Evolutionary conservation across 2,888 invertebrate species (phyloP).

Genomic region (Bruchidius siliquastri): DNA sequence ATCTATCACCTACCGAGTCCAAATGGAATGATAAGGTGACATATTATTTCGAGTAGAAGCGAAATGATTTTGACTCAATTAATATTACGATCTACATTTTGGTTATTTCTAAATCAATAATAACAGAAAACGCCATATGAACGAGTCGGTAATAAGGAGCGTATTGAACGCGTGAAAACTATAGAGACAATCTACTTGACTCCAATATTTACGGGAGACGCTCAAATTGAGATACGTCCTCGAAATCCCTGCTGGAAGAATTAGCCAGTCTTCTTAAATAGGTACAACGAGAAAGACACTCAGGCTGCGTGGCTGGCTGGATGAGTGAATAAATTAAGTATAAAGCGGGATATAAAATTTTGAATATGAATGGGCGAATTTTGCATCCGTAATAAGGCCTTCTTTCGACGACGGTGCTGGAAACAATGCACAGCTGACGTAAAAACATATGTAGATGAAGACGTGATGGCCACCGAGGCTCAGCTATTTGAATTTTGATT

Average conservation of each 20-base stretch:
- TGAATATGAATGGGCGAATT: slow-evolving; percentile 84
- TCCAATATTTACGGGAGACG: no score
- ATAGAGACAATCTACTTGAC: no score
- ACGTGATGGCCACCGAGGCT: slow-evolving; percentile 19
- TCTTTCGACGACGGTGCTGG: slow-evolving; percentile 42
- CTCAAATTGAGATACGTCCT: neutral
- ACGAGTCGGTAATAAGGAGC: no score
- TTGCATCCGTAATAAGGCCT: slow-evolving; percentile 80
- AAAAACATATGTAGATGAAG: slow-evolving; percentile 58
- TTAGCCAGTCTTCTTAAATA: slow-evolving; percentile 34
- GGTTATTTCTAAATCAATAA: no score
- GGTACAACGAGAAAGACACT: slow-evolving; percentile 34
- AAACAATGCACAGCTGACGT: slow-evolving; percentile 30
- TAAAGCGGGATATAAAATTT: slow-evolving; percentile 80
- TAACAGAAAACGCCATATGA: no score
- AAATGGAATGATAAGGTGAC: no score
- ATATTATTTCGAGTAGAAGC: no score
- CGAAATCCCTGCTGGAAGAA: slow-evolving; percentile 19
- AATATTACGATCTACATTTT: no score
- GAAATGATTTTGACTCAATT: no score
- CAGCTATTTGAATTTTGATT: neutral
- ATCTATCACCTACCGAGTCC: no score
- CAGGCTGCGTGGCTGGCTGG: slow-evolving; percentile 41
- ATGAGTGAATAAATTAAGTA: slow-evolving; percentile 71
- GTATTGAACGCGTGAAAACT: no score